phyloP scores from a whole-genome alignment of 2,888 invertebrate genomes.

The Scrobipalpa costella region DNA sequence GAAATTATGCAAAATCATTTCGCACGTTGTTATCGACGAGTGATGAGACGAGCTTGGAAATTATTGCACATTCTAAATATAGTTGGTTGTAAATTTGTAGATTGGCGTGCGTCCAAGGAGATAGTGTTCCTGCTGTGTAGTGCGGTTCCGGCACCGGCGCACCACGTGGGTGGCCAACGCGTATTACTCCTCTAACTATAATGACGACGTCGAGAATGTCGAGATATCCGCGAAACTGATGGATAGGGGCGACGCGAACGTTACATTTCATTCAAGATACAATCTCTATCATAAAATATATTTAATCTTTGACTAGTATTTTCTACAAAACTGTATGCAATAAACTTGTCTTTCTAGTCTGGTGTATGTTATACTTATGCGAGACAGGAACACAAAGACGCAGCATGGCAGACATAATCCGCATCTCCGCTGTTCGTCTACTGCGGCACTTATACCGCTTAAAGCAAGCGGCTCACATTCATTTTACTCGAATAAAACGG shows the following conservation, averaged over 20 bases:
- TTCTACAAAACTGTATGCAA: background rate
- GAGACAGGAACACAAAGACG: background rate
- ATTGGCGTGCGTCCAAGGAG: conserved; percentile 68
- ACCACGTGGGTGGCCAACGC: conserved; percentile 55
- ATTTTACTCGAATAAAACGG: conserved; percentile 15
- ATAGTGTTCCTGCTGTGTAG: conserved; percentile 32
- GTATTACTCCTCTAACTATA: conserved; percentile 43
- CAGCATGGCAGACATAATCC: conserved; percentile 17
- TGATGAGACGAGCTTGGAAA: conserved; percentile 55
- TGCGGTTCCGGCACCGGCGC: conserved; percentile 43
- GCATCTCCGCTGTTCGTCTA: background rate
- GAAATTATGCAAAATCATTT: conserved; percentile 42
- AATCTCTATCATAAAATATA: background rate
- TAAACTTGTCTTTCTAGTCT: conserved; percentile 10
- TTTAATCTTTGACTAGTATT: background rate
- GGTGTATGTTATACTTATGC: conserved; percentile 9
- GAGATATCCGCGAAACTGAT: conserved; percentile 34
- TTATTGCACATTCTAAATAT: conserved; percentile 68
- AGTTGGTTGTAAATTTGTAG: conserved; percentile 62
- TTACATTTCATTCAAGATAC: conserved; percentile 12
- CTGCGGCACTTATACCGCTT: background rate
- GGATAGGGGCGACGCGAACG: conserved; percentile 22
- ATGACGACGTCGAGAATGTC: conserved; percentile 52
- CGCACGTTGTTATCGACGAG: conserved; percentile 45
- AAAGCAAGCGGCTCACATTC: background rate